These are phyloP conservation scores for Amphibalanus amphitrite DNA, from an alignment of 1,140 invertebrate species.

Conservation along the genomic window DNA sequence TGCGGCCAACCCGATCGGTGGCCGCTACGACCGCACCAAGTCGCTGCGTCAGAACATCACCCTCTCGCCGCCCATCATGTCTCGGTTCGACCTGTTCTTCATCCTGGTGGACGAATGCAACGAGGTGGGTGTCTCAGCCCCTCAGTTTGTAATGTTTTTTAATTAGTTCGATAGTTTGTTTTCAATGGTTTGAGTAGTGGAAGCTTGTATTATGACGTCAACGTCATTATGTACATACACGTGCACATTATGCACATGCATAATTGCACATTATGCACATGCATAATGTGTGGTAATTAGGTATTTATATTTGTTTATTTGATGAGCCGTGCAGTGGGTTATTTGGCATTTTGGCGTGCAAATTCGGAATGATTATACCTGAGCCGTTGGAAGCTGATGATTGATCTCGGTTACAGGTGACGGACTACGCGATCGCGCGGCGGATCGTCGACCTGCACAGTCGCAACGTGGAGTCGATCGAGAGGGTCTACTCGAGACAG, in stretches of 20 bases:
- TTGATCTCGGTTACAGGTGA: conserved; percentile 32
- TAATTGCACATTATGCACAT: no score
- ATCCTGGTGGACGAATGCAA: conserved; percentile 92
- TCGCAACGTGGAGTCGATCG: conserved; percentile 52
- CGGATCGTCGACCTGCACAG: conserved; percentile 91
- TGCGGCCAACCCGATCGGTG: conserved; percentile 92
- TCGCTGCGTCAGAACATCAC: conserved; percentile 89
- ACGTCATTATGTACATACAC: no score
- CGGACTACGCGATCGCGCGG: conserved; percentile 89
- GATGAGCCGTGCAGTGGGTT: not conserved
- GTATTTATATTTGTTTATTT: conserved; percentile 4
- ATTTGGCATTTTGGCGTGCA: conserved; percentile 2
- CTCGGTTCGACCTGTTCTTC: conserved; percentile 97
- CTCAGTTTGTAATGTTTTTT: no score
- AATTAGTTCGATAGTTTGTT: conserved; percentile 16
- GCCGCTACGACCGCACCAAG: conserved; percentile 85
- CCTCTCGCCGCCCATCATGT: conserved; percentile 95
- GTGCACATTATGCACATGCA: no score
- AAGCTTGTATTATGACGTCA: conserved; percentile 11
- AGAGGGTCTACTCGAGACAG: conserved; percentile 61
- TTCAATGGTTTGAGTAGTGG: conserved; percentile 5
- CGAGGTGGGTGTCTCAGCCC: no score
- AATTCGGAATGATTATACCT: conserved; percentile 9
- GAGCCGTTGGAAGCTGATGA: no score
- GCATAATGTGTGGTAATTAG: no score